A percentile compares a stretch with the other conserved stretches of the same genome.
phyloP scores from a whole-genome alignment of 2,797 vertebrate species.

The Ctenochaetus hawaiiensis region DNA sequence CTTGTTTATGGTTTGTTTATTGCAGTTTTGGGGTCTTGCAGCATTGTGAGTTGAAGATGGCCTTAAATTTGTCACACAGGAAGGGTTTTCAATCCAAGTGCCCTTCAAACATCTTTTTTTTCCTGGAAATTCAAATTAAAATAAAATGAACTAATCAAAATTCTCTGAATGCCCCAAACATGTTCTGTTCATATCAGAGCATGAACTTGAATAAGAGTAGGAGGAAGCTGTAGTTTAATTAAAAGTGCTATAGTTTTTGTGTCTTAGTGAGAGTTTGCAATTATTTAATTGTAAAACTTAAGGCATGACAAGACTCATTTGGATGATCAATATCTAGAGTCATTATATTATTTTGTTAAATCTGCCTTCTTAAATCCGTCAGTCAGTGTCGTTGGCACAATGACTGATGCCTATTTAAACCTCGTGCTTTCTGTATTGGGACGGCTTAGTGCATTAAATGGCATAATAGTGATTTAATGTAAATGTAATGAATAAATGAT shows the following conservation, averaged over 20 bases:
- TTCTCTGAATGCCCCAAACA: neutral
- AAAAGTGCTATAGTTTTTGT: too few relatives aligned
- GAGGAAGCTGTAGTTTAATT: neutral
- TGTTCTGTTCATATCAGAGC: neutral
- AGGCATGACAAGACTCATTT: neutral
- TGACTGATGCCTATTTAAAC: neutral
- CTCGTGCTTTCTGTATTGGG: neutral
- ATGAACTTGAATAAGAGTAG: neutral
- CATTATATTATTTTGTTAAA: neutral
- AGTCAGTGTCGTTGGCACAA: neutral
- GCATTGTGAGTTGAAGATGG: neutral
- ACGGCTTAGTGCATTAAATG: neutral
- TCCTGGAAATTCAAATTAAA: neutral
- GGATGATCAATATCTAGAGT: neutral
- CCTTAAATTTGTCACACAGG: slow-evolving; percentile 8
- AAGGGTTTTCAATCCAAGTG: neutral
- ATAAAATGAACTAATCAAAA: neutral
- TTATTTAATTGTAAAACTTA: neutral
- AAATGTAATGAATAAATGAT: neutral
- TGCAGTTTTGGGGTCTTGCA: neutral
- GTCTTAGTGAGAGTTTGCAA: too few relatives aligned
- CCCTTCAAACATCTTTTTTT: neutral
- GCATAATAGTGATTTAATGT: too few relatives aligned
- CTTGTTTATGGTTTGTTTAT: slow-evolving; percentile 6
- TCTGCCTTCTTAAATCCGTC: neutral